Evolutionary conservation across 1,140 invertebrate species (phyloP).

Genomic region (Drosophila sp.): DNA sequence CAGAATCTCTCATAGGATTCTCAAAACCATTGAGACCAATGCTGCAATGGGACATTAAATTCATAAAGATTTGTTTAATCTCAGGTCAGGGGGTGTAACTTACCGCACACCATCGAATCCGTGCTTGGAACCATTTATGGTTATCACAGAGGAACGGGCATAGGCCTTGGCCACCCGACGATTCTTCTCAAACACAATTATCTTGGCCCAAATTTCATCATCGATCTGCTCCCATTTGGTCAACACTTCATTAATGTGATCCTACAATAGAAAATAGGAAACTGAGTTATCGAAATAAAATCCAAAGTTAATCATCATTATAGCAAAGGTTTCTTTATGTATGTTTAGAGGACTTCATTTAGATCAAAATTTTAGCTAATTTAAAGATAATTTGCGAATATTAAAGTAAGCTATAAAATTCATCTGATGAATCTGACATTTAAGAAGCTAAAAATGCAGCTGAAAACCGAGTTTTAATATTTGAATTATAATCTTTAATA

Average conservation of each 20-base stretch:
- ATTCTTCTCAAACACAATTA: conserved; percentile 96
- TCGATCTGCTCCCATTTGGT: conserved; percentile 98
- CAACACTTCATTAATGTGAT: conserved; percentile 97
- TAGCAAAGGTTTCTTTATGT: no score
- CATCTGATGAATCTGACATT: no score
- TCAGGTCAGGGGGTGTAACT: conserved; percentile 51
- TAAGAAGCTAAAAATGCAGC: no score
- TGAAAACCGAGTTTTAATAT: no score
- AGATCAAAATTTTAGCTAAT: no score
- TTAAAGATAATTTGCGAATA: no score
- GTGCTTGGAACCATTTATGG: conserved; percentile 96
- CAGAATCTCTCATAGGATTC: conserved; percentile 95
- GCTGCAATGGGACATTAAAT: conserved; percentile 83
- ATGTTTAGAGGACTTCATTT: no score
- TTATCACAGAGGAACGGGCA: conserved; percentile 95
- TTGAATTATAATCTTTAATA: no score
- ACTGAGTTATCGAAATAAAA: neutral
- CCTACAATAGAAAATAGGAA: conserved; percentile 85
- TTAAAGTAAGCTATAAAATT: no score
- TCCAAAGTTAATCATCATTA: no score
- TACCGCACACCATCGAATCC: conserved; percentile 97
- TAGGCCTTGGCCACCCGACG: conserved; percentile 97
- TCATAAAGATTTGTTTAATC: neutral
- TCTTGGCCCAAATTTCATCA: conserved; percentile 98
- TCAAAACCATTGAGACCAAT: conserved; percentile 96